Evolutionary conservation across 2,888 invertebrate species (phyloP), one percentile per base, ranked within the genome.

Genomic region (Amphipoea lucens): DNA sequence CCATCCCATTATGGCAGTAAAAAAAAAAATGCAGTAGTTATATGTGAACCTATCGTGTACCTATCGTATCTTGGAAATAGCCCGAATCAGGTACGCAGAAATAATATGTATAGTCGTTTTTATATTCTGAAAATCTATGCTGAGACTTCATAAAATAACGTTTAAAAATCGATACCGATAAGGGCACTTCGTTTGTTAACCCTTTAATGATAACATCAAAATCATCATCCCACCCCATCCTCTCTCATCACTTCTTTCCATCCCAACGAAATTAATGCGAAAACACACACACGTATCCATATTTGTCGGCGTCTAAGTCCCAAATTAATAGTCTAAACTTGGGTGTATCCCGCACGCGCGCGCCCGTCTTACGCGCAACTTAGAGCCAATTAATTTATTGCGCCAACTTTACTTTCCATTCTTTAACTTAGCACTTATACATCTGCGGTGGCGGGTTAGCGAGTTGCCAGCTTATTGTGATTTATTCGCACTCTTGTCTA

Each of bases 321-420:
- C 94, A 95, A 96, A 96, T 96, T 96, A 96, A 96, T 96, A 96
- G 96, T 95, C 95, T 92, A 94, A 96, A 96, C 95, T 96, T 96
- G 95, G 93, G 87, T 92, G 94, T 94, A 96, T 95, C 95, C 92
- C 92, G 92, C 94, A 90, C 92, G 93, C 93, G 82, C 90, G 83
- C 90, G 81, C 89, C 88, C 92, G 92, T 90, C 94, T 94, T 93
- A 94, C 93, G 93, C 91, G 86, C 94, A 95, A 96, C 96, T 96
- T 96, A 95, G 94, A 94, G 92, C 92, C 95, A 96, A 97, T 96
- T 96, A 96, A 97, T 96, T 96, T 97, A 96, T 96, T 94, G 94
- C 94, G 88, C 92, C 88, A 96, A 96, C 96, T 96, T 96, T 96
- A 95, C 94, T 95, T 96, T 95, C 93, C 94, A 95, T 96, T 96